Conservation (phyloP, 2,113 vertebrate species). For the Noturus placidus region DNA sequence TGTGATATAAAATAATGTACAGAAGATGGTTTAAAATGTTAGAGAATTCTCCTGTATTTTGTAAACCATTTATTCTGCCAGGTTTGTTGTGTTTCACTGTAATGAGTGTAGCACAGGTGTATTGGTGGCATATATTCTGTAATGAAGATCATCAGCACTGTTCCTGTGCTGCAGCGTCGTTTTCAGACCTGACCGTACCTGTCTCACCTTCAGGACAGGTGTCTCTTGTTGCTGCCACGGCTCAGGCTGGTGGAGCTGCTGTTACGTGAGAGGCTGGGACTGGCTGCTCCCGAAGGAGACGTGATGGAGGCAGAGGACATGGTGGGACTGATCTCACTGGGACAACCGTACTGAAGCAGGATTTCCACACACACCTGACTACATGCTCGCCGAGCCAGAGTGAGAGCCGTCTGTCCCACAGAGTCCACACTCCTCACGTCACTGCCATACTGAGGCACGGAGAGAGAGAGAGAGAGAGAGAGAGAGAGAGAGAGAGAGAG, state of each 20-base stretch:
- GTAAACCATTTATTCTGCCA: too few species aligned
- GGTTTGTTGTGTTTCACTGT: background rate
- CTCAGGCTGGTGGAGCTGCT: constrained; percentile 81
- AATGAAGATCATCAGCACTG: background rate
- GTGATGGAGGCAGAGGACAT: constrained; percentile 71
- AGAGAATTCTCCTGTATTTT: too few species aligned
- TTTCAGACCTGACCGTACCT: background rate
- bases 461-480: background rate
- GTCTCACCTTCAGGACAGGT: constrained; percentile 57
- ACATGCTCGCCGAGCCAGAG: constrained; percentile 80
- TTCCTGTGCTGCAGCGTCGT: background rate
- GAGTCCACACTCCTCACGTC: constrained; percentile 84
- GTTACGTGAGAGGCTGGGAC: constrained; percentile 81
- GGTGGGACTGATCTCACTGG: constrained; percentile 63
- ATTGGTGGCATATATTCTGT: background rate
- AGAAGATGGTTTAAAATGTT: too few species aligned
- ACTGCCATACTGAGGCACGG: constrained; percentile 82
- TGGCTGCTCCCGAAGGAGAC: constrained; percentile 70
- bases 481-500: background rate
- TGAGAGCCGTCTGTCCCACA: constrained; percentile 83
- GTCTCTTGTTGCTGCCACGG: constrained; percentile 78
- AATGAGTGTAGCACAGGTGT: too few species aligned
- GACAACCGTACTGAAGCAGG: constrained; percentile 89
- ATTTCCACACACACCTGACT: constrained; percentile 92
- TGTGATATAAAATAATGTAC: too few species aligned